Conservation (phyloP, 92 coral and sea anemone species). For the Umimayanthus kanabou region DNA sequence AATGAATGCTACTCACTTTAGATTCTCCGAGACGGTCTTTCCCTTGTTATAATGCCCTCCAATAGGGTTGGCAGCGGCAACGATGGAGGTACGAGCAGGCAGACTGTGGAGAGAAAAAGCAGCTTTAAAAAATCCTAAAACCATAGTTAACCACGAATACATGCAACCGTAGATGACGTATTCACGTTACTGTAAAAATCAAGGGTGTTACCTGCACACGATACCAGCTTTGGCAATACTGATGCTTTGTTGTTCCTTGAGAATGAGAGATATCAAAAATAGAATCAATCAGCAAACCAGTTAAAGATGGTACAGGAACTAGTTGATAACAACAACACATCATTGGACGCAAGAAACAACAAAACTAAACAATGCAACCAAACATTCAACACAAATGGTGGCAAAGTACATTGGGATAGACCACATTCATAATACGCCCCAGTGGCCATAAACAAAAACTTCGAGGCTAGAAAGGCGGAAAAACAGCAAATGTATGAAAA, state of each 20-base stretch:
- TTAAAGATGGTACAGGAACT: not conserved
- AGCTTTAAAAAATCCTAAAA: no score
- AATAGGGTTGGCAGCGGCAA: slow-evolving; percentile 96
- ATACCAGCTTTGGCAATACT: slow-evolving; percentile 99
- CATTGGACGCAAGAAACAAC: not conserved
- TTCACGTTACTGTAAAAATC: not conserved
- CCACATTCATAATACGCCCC: no score
- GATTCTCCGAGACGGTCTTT: slow-evolving; percentile 95
- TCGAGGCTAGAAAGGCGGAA: no score
- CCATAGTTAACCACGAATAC: not conserved
- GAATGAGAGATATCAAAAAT: not conserved
- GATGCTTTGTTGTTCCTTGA: slow-evolving; percentile 94
- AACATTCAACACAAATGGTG: not conserved
- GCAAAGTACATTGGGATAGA: no score
- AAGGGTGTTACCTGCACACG: slow-evolving; percentile 81
- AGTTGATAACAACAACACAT: not conserved
- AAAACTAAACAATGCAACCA: not conserved
- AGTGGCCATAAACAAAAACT: no score
- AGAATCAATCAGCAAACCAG: not conserved
- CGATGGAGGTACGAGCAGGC: slow-evolving; percentile 95
- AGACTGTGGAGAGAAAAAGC: slow-evolving; percentile 58
- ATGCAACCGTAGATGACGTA: not conserved
- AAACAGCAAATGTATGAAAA: no score
- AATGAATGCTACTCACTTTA: slow-evolving; percentile 72
- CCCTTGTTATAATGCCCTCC: slow-evolving; percentile 99